Conservation (phyloP, 2,797 vertebrate species). For the Labeo calbasu region DNA sequence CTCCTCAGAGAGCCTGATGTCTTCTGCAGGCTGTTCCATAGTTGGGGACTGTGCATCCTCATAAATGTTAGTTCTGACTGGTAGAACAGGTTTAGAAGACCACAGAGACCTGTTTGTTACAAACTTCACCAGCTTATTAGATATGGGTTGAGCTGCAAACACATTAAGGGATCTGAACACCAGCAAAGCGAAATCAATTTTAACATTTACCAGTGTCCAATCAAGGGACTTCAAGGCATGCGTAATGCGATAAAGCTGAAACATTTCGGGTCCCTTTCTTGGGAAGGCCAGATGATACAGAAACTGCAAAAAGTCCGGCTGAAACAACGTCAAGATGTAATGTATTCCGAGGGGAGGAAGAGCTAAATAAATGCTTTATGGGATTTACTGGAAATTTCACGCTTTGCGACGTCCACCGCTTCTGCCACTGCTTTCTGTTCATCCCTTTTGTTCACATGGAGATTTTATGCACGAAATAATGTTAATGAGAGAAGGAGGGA, state of each 20-base stretch:
- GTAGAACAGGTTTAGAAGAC: conserved; percentile 35
- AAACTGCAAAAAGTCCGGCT: not conserved
- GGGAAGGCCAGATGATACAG: not conserved
- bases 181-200: conserved; percentile 30
- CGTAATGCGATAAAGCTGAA: not conserved
- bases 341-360: conserved; percentile 8
- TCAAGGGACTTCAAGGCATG: conserved; percentile 8
- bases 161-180: conserved; percentile 21
- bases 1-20: conserved; percentile 19
- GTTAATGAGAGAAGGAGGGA: conserved; percentile 38
- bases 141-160: conserved; percentile 24
- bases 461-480: conserved; percentile 43
- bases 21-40: conserved; percentile 15
- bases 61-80: conserved; percentile 31
- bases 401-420: conserved; percentile 15
- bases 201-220: conserved; percentile 20
- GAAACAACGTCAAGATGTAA: conserved; percentile 15
- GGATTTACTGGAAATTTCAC: conserved; percentile 37
- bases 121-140: conserved; percentile 45
- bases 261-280: conserved; percentile 10
- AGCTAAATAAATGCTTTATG: conserved; percentile 43
- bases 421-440: conserved; percentile 19
- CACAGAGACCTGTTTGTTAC: conserved; percentile 35
- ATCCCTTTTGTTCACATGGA: conserved; percentile 38
- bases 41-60: not conserved